A percentile compares a stretch with the other conserved stretches of the same genome.
phyloP scores from a whole-genome alignment of 2,113 vertebrate species.

The Potamarius usumacintae region DNA sequence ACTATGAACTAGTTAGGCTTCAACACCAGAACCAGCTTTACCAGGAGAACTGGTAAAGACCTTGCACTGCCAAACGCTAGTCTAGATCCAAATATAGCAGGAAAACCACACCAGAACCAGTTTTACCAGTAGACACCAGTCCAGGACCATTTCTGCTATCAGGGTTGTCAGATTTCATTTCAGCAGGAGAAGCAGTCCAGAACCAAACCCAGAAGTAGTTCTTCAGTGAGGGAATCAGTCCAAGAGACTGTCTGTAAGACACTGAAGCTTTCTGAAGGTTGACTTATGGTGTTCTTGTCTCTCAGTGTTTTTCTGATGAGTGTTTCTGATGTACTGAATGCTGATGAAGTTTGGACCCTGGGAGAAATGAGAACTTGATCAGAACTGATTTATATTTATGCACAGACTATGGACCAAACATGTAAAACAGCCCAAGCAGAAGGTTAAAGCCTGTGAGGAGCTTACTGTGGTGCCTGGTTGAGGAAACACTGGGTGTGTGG shows the following conservation, averaged over 20 bases:
- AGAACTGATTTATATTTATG: neutral
- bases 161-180: neutral
- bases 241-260: neutral
- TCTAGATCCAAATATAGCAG: neutral
- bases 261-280: neutral
- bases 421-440: neutral
- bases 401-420: neutral
- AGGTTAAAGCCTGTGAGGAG: neutral
- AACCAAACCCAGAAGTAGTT: neutral
- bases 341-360: constrained; percentile 84
- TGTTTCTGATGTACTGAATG: constrained; percentile 82
- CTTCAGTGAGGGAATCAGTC: neutral
- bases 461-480: constrained; percentile 80
- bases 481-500: constrained; percentile 78
- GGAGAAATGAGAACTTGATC: constrained; percentile 17
- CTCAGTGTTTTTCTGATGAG: constrained; percentile 81
- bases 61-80: neutral
- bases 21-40: neutral
- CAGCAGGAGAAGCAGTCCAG: neutral
- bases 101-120: neutral
- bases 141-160: neutral
- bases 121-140: neutral
- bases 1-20: neutral
- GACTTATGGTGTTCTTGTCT: constrained; percentile 51
- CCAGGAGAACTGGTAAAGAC: neutral